These are phyloP conservation scores for Cacatua alba DNA, from an alignment of 2,113 vertebrate species.

Conservation along the genomic window DNA sequence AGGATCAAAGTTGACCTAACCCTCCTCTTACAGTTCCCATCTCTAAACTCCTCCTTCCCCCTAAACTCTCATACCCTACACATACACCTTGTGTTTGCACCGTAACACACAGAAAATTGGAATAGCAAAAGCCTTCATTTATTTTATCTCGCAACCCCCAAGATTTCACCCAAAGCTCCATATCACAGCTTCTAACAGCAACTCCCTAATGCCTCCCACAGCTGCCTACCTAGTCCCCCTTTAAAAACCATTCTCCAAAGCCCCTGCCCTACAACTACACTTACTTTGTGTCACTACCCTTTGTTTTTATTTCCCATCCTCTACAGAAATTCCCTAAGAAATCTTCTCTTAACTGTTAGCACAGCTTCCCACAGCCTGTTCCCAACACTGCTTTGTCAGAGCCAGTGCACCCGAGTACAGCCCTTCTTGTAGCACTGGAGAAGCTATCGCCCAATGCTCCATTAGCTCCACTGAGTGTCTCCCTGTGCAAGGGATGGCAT, in stretches of 20 bases:
- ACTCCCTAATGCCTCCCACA: neutral
- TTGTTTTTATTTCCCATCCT: neutral
- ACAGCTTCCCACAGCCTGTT: neutral
- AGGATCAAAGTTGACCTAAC: neutral
- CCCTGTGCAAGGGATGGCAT: neutral
- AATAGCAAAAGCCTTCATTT: neutral
- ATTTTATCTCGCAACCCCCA: neutral
- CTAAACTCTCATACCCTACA: neutral
- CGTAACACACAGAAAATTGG: neutral
- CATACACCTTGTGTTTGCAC: neutral
- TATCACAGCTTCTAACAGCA: neutral
- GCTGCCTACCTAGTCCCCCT: neutral
- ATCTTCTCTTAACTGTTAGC: neutral
- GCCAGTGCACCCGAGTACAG: neutral
- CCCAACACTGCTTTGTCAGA: neutral
- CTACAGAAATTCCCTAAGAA: neutral
- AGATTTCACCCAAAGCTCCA: neutral
- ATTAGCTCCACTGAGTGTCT: neutral
- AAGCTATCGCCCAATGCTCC: neutral
- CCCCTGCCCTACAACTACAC: neutral
- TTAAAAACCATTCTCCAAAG: neutral
- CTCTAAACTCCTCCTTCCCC: neutral
- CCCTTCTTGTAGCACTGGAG: accelerated
- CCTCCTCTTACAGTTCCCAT: neutral
- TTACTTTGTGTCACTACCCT: neutral